A percentile compares a stretch with the other conserved stretches of the same genome.
Conservation (phyloP, 1,140 invertebrate genomes). For the Tetranychus cinnabarinus region DNA sequence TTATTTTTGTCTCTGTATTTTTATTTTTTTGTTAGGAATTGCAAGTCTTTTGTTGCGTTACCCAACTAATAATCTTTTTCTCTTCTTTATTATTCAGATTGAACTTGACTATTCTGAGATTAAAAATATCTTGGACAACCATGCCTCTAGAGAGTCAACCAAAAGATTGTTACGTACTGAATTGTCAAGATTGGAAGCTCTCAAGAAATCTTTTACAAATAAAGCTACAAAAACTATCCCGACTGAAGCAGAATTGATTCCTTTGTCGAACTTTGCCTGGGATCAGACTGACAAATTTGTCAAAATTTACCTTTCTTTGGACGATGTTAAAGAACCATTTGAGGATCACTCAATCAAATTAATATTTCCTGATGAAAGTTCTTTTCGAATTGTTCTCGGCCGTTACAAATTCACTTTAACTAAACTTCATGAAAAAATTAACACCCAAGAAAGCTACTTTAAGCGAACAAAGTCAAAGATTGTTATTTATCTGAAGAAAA, state of each 20-base stretch:
- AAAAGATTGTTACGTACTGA: not conserved
- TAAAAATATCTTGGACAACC: not conserved
- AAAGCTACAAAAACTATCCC: not conserved
- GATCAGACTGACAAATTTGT: constrained; percentile 70
- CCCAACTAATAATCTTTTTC: not conserved
- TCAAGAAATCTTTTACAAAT: not conserved
- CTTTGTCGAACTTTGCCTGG: constrained; percentile 34
- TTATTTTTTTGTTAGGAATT: no score
- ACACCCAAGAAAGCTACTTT: not conserved
- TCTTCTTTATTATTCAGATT: not conserved
- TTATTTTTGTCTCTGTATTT: no score
- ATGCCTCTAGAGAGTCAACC: not conserved
- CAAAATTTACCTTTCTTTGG: constrained; percentile 49
- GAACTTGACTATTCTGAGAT: not conserved
- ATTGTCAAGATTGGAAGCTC: not conserved
- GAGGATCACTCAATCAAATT: constrained; percentile 33
- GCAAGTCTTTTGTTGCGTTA: no score
- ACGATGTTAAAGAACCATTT: constrained; percentile 31
- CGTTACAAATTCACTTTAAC: not conserved
- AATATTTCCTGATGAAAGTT: constrained; percentile 29
- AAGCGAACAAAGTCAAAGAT: constrained; percentile 4
- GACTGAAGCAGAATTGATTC: not conserved
- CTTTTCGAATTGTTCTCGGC: constrained; percentile 2
- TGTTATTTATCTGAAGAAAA: not conserved
- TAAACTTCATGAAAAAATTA: not conserved